These are phyloP conservation scores for Lysandra bellargus DNA, from an alignment of 2,888 invertebrate genomes.

Conservation along the genomic window DNA sequence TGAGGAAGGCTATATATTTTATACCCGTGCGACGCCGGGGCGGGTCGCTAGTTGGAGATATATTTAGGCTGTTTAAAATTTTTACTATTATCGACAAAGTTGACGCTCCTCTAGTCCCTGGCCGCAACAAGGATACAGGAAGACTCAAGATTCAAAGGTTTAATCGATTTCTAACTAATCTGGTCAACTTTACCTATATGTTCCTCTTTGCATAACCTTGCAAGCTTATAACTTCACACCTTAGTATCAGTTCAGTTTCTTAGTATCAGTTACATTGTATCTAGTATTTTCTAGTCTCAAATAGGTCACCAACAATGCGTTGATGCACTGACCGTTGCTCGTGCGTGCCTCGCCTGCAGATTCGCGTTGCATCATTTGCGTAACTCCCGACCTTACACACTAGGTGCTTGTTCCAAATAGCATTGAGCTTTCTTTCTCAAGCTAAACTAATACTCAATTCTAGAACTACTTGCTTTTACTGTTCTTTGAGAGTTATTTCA, in stretches of 20 bases:
- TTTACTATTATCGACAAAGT: too few species aligned
- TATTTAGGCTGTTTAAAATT: too few species aligned
- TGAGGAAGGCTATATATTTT: too few species aligned
- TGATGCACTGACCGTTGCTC: slow-evolving; percentile 64
- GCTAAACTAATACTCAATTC: background rate
- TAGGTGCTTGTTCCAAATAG: slow-evolving; percentile 13
- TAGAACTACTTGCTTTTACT: background rate
- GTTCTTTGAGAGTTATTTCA: too few species aligned
- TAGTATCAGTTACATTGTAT: slow-evolving; percentile 28
- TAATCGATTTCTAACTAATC: too few species aligned
- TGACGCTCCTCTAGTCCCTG: too few species aligned
- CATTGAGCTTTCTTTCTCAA: background rate
- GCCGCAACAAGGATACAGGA: background rate
- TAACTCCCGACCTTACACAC: slow-evolving; percentile 49
- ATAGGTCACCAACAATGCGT: slow-evolving; percentile 67
- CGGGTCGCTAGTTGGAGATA: too few species aligned
- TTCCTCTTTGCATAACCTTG: background rate
- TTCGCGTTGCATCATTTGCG: slow-evolving; percentile 55
- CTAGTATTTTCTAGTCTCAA: slow-evolving; percentile 56
- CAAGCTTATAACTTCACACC: background rate
- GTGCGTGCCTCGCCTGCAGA: slow-evolving; percentile 66
- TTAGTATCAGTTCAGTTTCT: background rate
- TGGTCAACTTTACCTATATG: too few species aligned
- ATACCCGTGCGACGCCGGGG: too few species aligned
- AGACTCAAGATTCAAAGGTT: too few species aligned